Evolutionary conservation across 2,797 vertebrate species (phyloP).

Genomic region (Margarornis squamiger): DNA sequence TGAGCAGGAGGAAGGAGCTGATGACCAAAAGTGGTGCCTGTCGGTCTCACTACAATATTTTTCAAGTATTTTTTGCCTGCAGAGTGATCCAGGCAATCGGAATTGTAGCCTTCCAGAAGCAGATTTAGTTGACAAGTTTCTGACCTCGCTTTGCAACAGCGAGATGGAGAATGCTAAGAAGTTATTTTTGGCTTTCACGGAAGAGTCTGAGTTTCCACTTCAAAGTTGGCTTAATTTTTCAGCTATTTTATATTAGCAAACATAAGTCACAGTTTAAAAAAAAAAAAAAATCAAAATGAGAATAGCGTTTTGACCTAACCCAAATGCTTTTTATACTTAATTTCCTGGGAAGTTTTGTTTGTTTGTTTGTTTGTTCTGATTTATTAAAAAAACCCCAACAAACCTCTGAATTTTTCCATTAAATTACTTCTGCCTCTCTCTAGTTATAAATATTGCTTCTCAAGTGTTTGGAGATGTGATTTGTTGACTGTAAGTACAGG

Average conservation of each 20-base stretch:
- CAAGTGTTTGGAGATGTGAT: not conserved
- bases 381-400: not conserved
- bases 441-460: not conserved
- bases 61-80: not conserved
- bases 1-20: not conserved
- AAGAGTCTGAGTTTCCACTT: slow-evolving; percentile 25
- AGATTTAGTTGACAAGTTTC: slow-evolving; percentile 40
- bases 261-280: not conserved
- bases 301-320: not conserved
- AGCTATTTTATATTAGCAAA: slow-evolving; percentile 30
- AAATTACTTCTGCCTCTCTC: not conserved
- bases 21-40: not conserved
- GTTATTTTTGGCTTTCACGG: slow-evolving; percentile 35
- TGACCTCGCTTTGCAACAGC: slow-evolving; percentile 30
- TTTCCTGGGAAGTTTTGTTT: not conserved
- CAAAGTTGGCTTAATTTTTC: slow-evolving; percentile 28
- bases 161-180: not conserved
- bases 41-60: not conserved
- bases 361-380: not conserved
- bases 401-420: not conserved
- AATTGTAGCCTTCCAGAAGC: slow-evolving; percentile 4
- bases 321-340: not conserved
- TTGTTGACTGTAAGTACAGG: not conserved
- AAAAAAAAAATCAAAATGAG: not conserved
- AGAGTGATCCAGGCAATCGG: not conserved